Evolutionary conservation across 2,888 invertebrate genomes (phyloP).

Genomic region (Lordiphosa fenestrarum): DNA sequence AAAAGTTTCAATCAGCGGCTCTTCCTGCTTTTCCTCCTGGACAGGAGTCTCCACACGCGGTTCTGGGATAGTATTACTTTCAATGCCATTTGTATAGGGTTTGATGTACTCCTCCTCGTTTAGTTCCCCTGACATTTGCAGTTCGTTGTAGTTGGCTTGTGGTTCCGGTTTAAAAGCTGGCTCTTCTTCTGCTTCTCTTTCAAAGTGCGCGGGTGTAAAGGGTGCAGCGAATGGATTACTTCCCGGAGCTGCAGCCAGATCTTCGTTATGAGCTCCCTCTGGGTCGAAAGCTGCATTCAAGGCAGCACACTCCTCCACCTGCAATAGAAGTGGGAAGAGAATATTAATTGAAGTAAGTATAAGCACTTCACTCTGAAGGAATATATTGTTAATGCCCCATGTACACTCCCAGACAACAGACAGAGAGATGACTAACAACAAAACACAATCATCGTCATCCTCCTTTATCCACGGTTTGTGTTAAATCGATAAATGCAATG

Average conservation of each 20-base stretch:
- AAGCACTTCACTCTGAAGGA: slow-evolving; percentile 3
- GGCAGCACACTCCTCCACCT: slow-evolving; percentile 70
- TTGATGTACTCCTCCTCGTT: slow-evolving; percentile 27
- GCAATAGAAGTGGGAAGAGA: slow-evolving; percentile 13
- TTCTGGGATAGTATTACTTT: slow-evolving; percentile 26
- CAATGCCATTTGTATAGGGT: slow-evolving; percentile 35
- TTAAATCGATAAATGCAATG: slow-evolving; percentile 69
- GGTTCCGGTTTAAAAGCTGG: slow-evolving; percentile 24
- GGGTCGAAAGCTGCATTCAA: slow-evolving; percentile 54
- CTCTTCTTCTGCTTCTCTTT: slow-evolving; percentile 16
- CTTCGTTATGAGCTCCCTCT: slow-evolving; percentile 33
- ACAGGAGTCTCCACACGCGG: slow-evolving; percentile 26
- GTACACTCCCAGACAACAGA: neutral
- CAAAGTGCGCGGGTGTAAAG: slow-evolving; percentile 17
- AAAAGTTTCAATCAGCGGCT: neutral
- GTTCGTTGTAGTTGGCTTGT: slow-evolving; percentile 43
- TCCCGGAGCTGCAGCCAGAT: slow-evolving; percentile 7
- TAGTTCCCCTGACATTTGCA: slow-evolving; percentile 38
- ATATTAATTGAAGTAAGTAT: slow-evolving; percentile 1
- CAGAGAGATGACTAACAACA: slow-evolving; percentile 56
- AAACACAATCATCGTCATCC: slow-evolving; percentile 37
- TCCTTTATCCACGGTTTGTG: slow-evolving; percentile 29
- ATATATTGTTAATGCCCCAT: too few species aligned
- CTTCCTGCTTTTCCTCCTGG: slow-evolving; percentile 4
- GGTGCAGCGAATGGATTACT: slow-evolving; percentile 47